A percentile compares a stretch with the other conserved stretches of the same genome.
phyloP scores from a whole-genome alignment of 2,888 invertebrate genomes.

The Vanessa cardui region DNA sequence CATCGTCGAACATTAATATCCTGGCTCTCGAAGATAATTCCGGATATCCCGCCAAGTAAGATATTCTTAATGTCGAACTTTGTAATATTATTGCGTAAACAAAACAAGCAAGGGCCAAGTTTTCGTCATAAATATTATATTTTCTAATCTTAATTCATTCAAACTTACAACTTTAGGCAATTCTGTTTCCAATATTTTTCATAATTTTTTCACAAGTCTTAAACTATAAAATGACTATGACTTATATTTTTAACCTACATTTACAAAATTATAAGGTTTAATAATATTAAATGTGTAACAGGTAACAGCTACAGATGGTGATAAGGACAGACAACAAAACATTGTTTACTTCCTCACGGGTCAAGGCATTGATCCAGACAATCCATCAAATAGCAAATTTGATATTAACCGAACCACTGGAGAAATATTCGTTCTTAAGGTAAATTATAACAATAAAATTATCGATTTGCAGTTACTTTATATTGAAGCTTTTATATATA shows the following conservation, averaged over 20 bases:
- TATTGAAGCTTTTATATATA: conserved; percentile 8
- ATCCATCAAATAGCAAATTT: conserved; percentile 97
- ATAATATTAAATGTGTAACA: conserved; percentile 60
- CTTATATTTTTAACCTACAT: too few relatives aligned
- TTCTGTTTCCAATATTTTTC: too few relatives aligned
- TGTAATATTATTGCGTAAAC: conserved; percentile 19
- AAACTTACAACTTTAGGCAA: too few relatives aligned
- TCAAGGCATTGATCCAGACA: conserved; percentile 97
- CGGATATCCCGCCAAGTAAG: neutral
- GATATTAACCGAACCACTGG: conserved; percentile 98
- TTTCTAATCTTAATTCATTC: too few relatives aligned
- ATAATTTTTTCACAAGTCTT: too few relatives aligned
- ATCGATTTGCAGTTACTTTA: too few relatives aligned
- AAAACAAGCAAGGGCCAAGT: conserved; percentile 48
- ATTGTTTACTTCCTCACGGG: conserved; percentile 98
- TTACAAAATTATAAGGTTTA: neutral
- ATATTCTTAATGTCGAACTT: conserved; percentile 42
- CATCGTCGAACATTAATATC: neutral
- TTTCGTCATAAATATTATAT: conserved; percentile 37
- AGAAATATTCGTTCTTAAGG: conserved; percentile 97
- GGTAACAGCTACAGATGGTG: conserved; percentile 98
- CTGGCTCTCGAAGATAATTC: conserved; percentile 1
- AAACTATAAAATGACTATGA: too few relatives aligned
- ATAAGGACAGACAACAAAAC: conserved; percentile 96
- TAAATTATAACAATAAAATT: conserved; percentile 66